Evolutionary conservation across 2,113 vertebrate genomes (phyloP).

Genomic region (Haliaeetus leucogaster): DNA sequence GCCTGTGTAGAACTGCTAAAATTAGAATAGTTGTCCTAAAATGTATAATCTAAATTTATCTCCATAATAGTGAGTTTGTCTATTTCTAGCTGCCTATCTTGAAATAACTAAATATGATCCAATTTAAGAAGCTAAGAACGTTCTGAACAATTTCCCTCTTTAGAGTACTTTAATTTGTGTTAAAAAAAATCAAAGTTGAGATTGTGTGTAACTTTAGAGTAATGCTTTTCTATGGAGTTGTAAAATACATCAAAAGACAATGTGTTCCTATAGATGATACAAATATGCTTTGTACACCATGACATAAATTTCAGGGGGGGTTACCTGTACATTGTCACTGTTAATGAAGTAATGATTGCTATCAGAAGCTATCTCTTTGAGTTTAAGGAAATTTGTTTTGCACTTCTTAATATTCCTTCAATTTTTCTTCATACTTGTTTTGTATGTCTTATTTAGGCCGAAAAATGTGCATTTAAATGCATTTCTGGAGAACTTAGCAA

Average conservation of each 20-base stretch:
- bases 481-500: neutral
- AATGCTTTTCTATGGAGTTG: neutral
- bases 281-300: neutral
- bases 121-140: neutral
- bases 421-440: neutral
- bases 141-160: neutral
- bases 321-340: neutral
- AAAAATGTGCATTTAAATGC: neutral
- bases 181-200: neutral
- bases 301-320: neutral
- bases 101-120: neutral
- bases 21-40: neutral
- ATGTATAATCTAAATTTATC: neutral
- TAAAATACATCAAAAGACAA: neutral
- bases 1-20: neutral
- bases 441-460: neutral
- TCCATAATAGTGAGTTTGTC: neutral
- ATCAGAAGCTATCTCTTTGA: neutral
- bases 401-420: neutral
- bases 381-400: neutral
- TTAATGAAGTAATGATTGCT: neutral
- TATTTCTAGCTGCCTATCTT: neutral
- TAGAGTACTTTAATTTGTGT: neutral
- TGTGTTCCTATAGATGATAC: neutral
- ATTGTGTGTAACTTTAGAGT: neutral